These are phyloP conservation scores for Stenolophus ochropezus DNA, from an alignment of 2,888 invertebrate species.

Conservation along the genomic window DNA sequence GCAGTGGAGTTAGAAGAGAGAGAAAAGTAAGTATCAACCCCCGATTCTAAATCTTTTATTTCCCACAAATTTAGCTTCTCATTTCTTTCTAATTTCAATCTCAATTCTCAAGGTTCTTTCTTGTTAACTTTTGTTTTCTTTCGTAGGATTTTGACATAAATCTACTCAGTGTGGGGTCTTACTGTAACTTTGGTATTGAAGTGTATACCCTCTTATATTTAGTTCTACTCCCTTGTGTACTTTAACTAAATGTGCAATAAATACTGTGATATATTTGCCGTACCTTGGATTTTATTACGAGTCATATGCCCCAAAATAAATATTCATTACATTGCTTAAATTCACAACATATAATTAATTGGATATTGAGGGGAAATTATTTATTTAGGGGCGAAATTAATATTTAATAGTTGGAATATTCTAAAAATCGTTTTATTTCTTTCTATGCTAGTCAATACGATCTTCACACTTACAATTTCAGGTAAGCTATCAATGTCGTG, in stretches of 20 bases:
- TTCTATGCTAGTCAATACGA: slow-evolving; percentile 61
- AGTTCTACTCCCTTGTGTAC: slow-evolving; percentile 44
- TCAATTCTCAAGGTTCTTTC: slow-evolving; percentile 15
- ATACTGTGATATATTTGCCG: slow-evolving; percentile 57
- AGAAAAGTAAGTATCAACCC: slow-evolving; percentile 89
- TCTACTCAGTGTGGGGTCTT: slow-evolving; percentile 38
- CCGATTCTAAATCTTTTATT: slow-evolving; percentile 25
- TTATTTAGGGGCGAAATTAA: slow-evolving; percentile 23
- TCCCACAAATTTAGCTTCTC: slow-evolving; percentile 19
- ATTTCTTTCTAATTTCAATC: slow-evolving; percentile 32
- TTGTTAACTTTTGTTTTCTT: slow-evolving; percentile 53
- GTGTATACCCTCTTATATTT: slow-evolving; percentile 20
- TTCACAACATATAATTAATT: neutral
- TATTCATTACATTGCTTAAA: neutral
- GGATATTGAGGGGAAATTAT: neutral
- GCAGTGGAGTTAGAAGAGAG: slow-evolving; percentile 88
- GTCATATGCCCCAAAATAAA: slow-evolving; percentile 17
- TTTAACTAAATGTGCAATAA: slow-evolving; percentile 59
- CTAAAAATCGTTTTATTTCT: slow-evolving; percentile 57
- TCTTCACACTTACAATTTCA: slow-evolving; percentile 61
- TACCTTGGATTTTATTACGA: slow-evolving; percentile 24
- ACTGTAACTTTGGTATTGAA: slow-evolving; percentile 49
- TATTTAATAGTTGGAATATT: slow-evolving; percentile 12
- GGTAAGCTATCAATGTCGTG: slow-evolving; percentile 62
- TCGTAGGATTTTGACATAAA: slow-evolving; percentile 59